Percentiles rank a stretch among this genome's conserved stretches.
phyloP scores from a whole-genome alignment of 2,797 vertebrate species.

The Cichlasoma orientale region DNA sequence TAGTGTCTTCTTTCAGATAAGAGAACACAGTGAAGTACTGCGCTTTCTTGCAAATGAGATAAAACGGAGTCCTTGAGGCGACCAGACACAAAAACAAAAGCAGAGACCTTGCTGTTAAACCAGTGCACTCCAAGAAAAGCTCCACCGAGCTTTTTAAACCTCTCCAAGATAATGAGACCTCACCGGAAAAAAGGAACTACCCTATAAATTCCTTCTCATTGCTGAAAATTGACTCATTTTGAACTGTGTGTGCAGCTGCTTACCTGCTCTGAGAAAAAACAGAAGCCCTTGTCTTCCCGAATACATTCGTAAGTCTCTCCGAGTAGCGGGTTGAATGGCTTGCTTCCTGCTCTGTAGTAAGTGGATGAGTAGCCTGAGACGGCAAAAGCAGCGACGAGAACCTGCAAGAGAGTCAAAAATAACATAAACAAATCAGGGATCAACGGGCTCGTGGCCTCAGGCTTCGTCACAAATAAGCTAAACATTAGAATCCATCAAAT shows the following conservation, averaged over 20 bases:
- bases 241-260: background rate
- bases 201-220: background rate
- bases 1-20: background rate
- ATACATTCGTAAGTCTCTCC: conserved; percentile 99
- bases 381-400: conserved; percentile 96
- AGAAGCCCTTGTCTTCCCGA: conserved; percentile 97
- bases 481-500: conserved; percentile 38
- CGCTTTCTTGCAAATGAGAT: background rate
- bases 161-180: background rate
- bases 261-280: conserved; percentile 98
- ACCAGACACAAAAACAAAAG: background rate
- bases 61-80: background rate
- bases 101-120: background rate
- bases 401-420: conserved; percentile 75
- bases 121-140: background rate
- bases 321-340: conserved; percentile 98
- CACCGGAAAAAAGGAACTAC: background rate
- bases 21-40: background rate
- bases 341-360: conserved; percentile 98
- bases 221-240: background rate
- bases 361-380: conserved; percentile 98
- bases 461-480: conserved; percentile 13
- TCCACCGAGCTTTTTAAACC: background rate
- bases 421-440: conserved; percentile 16
- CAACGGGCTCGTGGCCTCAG: conserved; percentile 6